Percentiles rank a stretch among this genome's conserved stretches.
Evolutionary conservation across 2,113 vertebrate species (phyloP).

Genomic region (Aegithalos caudatus): DNA sequence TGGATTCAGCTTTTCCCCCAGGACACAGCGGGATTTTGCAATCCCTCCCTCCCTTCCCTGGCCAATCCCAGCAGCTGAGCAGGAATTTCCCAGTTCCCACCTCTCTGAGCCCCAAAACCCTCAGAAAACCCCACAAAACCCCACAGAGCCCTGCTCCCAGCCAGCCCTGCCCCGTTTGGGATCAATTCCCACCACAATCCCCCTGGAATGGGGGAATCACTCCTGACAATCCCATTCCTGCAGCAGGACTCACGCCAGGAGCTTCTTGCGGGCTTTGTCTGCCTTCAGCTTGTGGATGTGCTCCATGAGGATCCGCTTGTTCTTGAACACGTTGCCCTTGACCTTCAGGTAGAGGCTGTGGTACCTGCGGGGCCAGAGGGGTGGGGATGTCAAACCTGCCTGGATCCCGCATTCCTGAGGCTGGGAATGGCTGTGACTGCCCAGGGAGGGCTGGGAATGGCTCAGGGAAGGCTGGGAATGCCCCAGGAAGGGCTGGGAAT

Average conservation of each 20-base stretch:
- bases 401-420: neutral
- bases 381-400: neutral
- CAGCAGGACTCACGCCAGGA: conserved; percentile 86
- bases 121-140: accelerated
- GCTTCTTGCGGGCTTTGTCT: conserved; percentile 98
- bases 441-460: neutral
- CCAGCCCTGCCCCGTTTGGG: neutral
- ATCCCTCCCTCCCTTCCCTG: neutral
- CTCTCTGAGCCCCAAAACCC: accelerated
- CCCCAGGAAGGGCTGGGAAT: neutral
- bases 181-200: accelerated
- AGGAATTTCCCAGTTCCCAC: neutral
- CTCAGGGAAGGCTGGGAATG: neutral
- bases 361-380: conserved; percentile 76
- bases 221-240: neutral
- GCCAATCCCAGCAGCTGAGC: neutral
- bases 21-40: neutral
- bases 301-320: conserved; percentile 98
- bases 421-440: neutral
- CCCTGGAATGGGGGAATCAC: accelerated
- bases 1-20: accelerated
- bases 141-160: accelerated
- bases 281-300: conserved; percentile 99
- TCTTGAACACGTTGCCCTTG: conserved; percentile 98
- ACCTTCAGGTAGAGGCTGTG: conserved; percentile 97